Conservation (phyloP, 2,113 vertebrate genomes). For the Notothenia coriiceps region DNA sequence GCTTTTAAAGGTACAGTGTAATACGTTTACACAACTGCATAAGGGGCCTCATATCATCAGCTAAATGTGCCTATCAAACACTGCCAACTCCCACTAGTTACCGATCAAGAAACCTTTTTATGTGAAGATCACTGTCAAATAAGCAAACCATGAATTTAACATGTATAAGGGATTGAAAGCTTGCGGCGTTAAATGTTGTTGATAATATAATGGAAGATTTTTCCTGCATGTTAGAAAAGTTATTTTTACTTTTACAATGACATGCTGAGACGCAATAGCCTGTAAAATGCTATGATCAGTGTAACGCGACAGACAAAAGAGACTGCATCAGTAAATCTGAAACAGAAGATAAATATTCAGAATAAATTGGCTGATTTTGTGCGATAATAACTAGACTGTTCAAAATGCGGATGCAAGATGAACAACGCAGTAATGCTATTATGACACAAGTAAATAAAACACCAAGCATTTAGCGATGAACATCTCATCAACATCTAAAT, state of each 20-base stretch:
- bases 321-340: neutral
- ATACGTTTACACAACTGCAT: neutral
- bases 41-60: neutral
- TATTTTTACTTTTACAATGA: constrained; percentile 49
- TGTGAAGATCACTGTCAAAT: constrained; percentile 6
- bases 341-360: neutral
- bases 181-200: constrained; percentile 24
- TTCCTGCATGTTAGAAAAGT: constrained; percentile 17
- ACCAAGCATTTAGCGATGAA: too few relatives aligned
- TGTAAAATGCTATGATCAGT: constrained; percentile 17
- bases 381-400: neutral
- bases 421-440: neutral
- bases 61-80: constrained; percentile 9
- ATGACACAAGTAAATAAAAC: neutral
- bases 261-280: constrained; percentile 19
- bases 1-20: constrained; percentile 1
- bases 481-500: too few relatives aligned
- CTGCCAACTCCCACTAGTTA: constrained; percentile 4
- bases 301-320: constrained; percentile 19
- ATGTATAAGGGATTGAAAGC: constrained; percentile 14
- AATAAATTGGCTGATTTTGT: neutral
- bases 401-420: neutral
- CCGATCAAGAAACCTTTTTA: constrained; percentile 37
- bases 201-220: constrained; percentile 39
- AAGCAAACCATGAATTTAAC: constrained; percentile 21